A percentile compares a stretch with the other conserved stretches of the same genome.
Evolutionary conservation across 2,113 vertebrate genomes (phyloP).

Genomic region (Acrocephalus kingi): DNA sequence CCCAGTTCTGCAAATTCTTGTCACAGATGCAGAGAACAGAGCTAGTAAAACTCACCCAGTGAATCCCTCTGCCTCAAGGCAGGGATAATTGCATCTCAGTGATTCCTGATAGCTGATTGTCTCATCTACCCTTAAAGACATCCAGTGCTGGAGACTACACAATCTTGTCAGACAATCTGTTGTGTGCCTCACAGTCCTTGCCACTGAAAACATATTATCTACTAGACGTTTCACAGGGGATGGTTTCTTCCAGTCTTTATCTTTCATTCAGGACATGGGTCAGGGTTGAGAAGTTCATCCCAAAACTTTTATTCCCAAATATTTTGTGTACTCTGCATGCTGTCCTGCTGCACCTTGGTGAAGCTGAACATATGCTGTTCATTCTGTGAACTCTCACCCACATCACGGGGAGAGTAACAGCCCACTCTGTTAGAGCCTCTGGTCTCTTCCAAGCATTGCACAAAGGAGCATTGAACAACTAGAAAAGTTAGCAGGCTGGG

Average conservation of each 20-base stretch:
- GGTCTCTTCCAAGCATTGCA: neutral
- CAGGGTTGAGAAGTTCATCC: neutral
- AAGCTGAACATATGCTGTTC: neutral
- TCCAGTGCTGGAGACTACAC: neutral
- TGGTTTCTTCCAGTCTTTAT: neutral
- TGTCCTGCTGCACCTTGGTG: neutral
- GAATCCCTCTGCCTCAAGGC: neutral
- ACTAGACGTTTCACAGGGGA: neutral
- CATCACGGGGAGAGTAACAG: neutral
- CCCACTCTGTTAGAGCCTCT: neutral
- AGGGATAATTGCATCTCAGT: neutral
- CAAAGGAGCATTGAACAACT: neutral
- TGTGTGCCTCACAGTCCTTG: neutral
- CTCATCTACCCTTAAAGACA: neutral
- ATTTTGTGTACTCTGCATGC: neutral
- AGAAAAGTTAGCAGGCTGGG: neutral
- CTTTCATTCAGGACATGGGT: neutral
- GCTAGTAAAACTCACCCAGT: neutral
- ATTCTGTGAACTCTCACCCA: neutral
- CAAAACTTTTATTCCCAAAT: neutral
- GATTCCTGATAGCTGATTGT: neutral
- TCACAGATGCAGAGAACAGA: neutral
- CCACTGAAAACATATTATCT: constrained; percentile 8
- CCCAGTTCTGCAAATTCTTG: neutral
- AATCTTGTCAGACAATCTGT: constrained; percentile 47